Percentiles rank a stretch among this genome's conserved stretches.
These are phyloP conservation scores for Latheticus oryzae DNA, from an alignment of 2,888 invertebrate genomes.

Conservation along the genomic window DNA sequence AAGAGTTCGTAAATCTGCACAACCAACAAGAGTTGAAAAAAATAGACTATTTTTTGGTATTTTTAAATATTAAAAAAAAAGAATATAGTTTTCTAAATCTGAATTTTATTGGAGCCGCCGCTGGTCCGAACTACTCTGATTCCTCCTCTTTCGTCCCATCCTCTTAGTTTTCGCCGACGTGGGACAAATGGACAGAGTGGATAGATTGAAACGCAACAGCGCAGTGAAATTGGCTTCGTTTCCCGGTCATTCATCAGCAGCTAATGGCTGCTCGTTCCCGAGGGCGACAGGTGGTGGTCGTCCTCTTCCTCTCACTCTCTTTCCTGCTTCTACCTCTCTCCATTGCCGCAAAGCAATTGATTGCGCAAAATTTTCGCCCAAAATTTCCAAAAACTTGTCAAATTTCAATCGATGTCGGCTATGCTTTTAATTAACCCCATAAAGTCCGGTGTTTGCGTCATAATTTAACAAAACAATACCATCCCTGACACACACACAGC, in stretches of 20 bases:
- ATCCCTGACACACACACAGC: conserved; percentile 20
- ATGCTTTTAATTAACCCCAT: conserved; percentile 39
- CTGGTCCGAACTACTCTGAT: too few species aligned
- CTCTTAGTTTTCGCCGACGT: conserved; percentile 42
- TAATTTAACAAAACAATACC: conserved; percentile 37
- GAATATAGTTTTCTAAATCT: too few species aligned
- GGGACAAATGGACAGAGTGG: conserved; percentile 44
- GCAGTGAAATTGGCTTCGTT: conserved; percentile 62
- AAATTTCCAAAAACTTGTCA: too few species aligned
- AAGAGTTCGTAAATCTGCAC: too few species aligned
- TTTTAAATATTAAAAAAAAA: too few species aligned
- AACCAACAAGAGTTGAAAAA: too few species aligned
- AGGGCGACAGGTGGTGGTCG: conserved; percentile 53
- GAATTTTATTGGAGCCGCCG: too few species aligned
- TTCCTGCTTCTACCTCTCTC: conserved; percentile 21
- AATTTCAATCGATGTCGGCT: conserved; percentile 18
- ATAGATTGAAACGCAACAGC: conserved; percentile 46
- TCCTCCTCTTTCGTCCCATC: too few species aligned
- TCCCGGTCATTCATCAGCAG: conserved; percentile 63
- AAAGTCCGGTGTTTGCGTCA: conserved; percentile 32
- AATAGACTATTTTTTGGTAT: too few species aligned
- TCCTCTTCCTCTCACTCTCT: conserved; percentile 27
- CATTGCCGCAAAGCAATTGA: conserved; percentile 21
- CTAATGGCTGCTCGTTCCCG: conserved; percentile 60
- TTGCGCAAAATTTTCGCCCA: too few species aligned